Evolutionary conservation across 2,113 vertebrate genomes (phyloP), one percentile per base, ranked within the genome.

Genomic region (Chinchilla lanigera): DNA sequence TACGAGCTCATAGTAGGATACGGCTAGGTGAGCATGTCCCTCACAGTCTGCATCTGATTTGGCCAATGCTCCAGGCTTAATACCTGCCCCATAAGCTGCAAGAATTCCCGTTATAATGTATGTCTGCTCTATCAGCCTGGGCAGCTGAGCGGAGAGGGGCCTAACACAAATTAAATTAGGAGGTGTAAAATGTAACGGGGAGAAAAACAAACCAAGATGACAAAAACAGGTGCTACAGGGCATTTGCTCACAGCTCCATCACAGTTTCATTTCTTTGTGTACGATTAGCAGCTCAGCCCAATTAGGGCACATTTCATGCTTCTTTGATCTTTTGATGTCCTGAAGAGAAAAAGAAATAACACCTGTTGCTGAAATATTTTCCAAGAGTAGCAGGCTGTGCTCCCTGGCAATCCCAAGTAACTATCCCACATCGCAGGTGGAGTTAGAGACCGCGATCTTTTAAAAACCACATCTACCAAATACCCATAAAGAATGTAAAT

Each of bases 191-290:
- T 97, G 86, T 88, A 94, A 78, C 98, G 98, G 97, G 98, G 98
- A 98, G 97, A 98, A 99, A 99, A 98, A 98, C 98, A 98, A 98
- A 98, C 97, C 96, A 98, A 98, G 98, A 99, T 98, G 98, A 98
- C 98, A 97, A 99, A 99, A 99, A 99, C 99, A 99, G 99, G 99
- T 99, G 99, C 97, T 98, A 97, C 97, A 95, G 98, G 98, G 98
- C 98, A 95, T 98, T 98, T 98, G 98, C 95, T 93, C 96, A 95
- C 93, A 95, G 93, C 93, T 98, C 97, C 98, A 97, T 97, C 98
- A 97, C 94, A 97, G 97, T 97, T 98, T 97, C 98, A 87, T 98
- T 97, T 98, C 97, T 98, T 95, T 97, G 85, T 94, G 77, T 95
- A 90, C 97, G 97, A 98, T 98, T 98, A 98, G 97, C 96, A 97